These are phyloP conservation scores for Margaritifera margaritifera DNA, from an alignment of 2,888 invertebrate species.

Conservation along the genomic window DNA sequence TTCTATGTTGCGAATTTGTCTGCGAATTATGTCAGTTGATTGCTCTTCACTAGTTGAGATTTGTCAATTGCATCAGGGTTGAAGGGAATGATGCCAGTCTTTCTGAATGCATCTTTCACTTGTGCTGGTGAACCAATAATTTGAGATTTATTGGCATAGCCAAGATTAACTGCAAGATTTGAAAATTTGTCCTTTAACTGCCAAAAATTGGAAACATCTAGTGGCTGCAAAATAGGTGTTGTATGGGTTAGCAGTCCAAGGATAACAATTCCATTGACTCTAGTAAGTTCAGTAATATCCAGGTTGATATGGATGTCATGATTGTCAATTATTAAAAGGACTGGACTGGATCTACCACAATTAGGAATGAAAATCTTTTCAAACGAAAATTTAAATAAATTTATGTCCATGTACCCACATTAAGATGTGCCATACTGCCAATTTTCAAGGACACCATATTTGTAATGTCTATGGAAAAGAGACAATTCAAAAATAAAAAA, in stretches of 20 bases:
- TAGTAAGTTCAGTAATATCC: constrained; percentile 4
- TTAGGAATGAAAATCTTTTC: constrained; percentile 3
- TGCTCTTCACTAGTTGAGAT: no score
- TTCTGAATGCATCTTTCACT: no score
- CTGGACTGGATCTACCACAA: neutral
- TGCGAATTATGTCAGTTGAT: no score
- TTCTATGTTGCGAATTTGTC: no score
- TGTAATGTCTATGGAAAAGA: neutral
- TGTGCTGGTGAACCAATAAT: no score
- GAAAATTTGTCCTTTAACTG: no score
- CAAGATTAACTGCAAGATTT: no score
- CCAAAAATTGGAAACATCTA: no score
- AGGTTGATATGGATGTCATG: constrained; percentile 5
- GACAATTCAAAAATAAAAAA: constrained; percentile 12
- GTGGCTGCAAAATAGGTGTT: no score
- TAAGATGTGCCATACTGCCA: neutral
- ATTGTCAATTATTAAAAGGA: constrained; percentile 2
- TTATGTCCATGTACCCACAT: constrained; percentile 15
- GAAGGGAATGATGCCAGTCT: no score
- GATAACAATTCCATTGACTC: neutral
- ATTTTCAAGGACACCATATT: constrained; percentile 5
- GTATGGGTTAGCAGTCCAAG: constrained; percentile 8
- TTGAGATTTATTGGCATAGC: no score
- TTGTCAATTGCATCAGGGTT: no score
- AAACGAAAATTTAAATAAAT: constrained; percentile 8